Base-by-base conservation (phyloP, 2,888 invertebrate species). In the Chrysolina americana region DNA sequence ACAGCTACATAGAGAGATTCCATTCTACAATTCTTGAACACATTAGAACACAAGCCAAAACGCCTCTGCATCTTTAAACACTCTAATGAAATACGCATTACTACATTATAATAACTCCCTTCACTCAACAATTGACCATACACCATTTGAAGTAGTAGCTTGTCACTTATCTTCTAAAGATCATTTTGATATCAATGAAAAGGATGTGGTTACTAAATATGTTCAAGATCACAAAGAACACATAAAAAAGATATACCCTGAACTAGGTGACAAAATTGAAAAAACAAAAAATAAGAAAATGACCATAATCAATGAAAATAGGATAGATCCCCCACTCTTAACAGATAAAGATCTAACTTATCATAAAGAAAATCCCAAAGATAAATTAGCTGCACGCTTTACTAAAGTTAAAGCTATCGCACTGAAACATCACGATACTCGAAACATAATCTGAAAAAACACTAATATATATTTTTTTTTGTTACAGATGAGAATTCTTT, bases 21-120 rank as follows among this genome's bases (percentile, higher is more conserved):
- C 44, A 50, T n/a, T 50, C 48, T 8, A 50, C 48, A 50, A 50
- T 50, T 17, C 15, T 50, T 50, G 15, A 50, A 50, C 48, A 50
- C 9, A 17, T 50, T 3, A 50, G 48, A 50, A 50, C 17, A 17
- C 13, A 50, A 44, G 44, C 3, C 44, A 44, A 44, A 13, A 44
- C 10, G 13, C 44, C 1, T 15, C 11, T 15, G 44, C 11, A 44
- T 44, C 44, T 15, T 10, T 44, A 2, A 44, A 44, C 13, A 44
- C 11, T 44, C 5, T 50, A n/a, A 50, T 50, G n/a, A 17, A 17
- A 50, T 50, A 50, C n/a, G 13, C 50, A 50, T 3, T 50, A 17
- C 9, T 50, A n/a, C 17, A 50, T 50, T 17, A 17, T n/a, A 50
- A 50, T 17, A 50, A 50, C n/a, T 50, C 50, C 5, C 8, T 50